phyloP scores from a whole-genome alignment of 2,797 vertebrate species.

The Artibeus jamaicensis region DNA sequence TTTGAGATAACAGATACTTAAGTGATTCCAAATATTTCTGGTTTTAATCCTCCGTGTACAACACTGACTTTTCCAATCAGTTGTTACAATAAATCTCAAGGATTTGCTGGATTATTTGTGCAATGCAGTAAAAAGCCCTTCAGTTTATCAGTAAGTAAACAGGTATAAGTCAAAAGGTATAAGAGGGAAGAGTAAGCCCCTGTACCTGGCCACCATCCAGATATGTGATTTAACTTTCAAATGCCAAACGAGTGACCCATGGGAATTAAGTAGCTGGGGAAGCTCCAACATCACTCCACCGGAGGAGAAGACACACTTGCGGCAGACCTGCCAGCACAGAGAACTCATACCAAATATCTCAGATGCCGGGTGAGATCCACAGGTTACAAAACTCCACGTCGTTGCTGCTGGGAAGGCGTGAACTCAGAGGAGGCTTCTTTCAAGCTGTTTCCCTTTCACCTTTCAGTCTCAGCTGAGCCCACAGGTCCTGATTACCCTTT shows the following conservation, averaged over 20 bases:
- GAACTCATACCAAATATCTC: background rate
- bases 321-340: background rate
- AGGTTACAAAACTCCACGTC: background rate
- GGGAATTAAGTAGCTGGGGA: constrained; percentile 70
- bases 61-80: constrained; percentile 83
- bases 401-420: accelerated
- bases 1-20: constrained; percentile 61
- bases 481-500: background rate
- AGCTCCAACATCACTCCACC: constrained; percentile 62
- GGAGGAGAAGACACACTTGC: constrained; percentile 22
- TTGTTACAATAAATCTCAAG: constrained; percentile 80
- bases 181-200: constrained; percentile 28
- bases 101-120: constrained; percentile 82
- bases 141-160: constrained; percentile 77
- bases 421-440: too few species aligned
- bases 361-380: background rate
- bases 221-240: constrained; percentile 80
- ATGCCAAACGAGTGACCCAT: constrained; percentile 77
- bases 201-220: constrained; percentile 71
- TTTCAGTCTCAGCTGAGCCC: background rate
- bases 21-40: constrained; percentile 76
- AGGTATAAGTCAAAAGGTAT: constrained; percentile 70
- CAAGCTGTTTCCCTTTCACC: accelerated
- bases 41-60: constrained; percentile 80
- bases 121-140: constrained; percentile 72